Base-by-base conservation (phyloP, 1,140 invertebrate species). In the Spodoptera litura region DNA sequence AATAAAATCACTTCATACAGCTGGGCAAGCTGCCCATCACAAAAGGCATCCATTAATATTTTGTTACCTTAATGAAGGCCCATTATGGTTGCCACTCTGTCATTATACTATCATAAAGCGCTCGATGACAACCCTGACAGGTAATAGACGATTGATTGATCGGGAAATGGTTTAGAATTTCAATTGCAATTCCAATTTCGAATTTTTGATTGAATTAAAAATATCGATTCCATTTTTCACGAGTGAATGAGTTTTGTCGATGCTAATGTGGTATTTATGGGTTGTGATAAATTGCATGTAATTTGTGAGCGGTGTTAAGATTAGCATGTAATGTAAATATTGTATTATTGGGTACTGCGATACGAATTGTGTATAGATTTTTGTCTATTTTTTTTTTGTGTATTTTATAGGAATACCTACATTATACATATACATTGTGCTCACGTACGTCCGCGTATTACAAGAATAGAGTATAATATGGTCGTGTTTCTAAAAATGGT, bases 41-140 rank as follows among this genome's bases (percentile, higher is more conserved):
- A 79, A 79, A 74, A 64, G 56, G 70, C 52, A 79, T 74, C 53
- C 78, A 79, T 79, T 79, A 79, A 64, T 58, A 79, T 79, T 44
- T 78, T 73, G 71, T 73, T 58, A 73, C 71, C 31, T 73, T 73
- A 73, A 73, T 59, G 71, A 73, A 59, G 53, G 31, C 27, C 53
- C 35, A 73, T 73, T 73, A 59, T 20, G 55, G 53, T 68, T 68
- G 15, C 31, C 55, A 59, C 71, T 59, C 53, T 49, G 35, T 73
- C 71, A 73, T 73, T 59, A 59, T 61, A 58, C 13, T 75, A 62
- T 75, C 58, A 52, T 62, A 75, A 61, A 52, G 56, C 71, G 64
- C 35, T 64, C 38, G 58, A 62, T 62, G 73, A 53, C 73, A 75
- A 64, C 56, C 59, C 31, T 75, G 73, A 62, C 59, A 75, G 49